phyloP scores from a whole-genome alignment of 2,888 invertebrate genomes.

The Terebella lapidaria region DNA sequence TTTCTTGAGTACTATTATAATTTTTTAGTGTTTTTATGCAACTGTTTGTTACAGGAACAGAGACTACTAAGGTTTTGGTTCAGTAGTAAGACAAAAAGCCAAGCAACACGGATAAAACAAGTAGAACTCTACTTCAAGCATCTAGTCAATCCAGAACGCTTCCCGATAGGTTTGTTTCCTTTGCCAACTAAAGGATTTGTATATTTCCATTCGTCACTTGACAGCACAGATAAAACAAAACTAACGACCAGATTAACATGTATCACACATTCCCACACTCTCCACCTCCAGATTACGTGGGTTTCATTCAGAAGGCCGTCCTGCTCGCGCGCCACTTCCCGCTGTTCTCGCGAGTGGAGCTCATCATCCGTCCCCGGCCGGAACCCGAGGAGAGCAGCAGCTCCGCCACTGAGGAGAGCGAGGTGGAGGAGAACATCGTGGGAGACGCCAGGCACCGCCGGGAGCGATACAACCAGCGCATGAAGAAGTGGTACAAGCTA shows the following conservation, averaged over 20 bases:
- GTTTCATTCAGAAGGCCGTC: background rate
- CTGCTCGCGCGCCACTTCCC: background rate
- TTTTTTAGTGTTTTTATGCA: too few relatives aligned
- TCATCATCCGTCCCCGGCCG: background rate
- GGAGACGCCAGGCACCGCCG: background rate
- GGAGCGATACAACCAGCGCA: background rate
- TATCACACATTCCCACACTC: background rate
- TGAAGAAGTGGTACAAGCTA: background rate
- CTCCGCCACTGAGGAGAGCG: too few relatives aligned
- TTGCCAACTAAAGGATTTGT: background rate
- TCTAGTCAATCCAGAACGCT: background rate
- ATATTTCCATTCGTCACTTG: background rate
- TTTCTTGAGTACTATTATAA: background rate
- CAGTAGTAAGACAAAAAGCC: background rate
- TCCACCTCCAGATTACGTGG: background rate
- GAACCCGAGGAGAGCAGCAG: background rate
- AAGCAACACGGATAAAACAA: background rate
- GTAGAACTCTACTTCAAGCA: background rate
- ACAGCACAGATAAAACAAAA: too few relatives aligned
- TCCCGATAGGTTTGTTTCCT: background rate
- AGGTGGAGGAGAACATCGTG: background rate
- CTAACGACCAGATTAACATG: background rate
- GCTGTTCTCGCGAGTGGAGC: background rate
- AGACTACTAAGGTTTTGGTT: background rate
- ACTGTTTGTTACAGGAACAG: too few relatives aligned